phyloP scores from a whole-genome alignment of 2,113 vertebrate genomes.

The Zosterops borbonicus region DNA sequence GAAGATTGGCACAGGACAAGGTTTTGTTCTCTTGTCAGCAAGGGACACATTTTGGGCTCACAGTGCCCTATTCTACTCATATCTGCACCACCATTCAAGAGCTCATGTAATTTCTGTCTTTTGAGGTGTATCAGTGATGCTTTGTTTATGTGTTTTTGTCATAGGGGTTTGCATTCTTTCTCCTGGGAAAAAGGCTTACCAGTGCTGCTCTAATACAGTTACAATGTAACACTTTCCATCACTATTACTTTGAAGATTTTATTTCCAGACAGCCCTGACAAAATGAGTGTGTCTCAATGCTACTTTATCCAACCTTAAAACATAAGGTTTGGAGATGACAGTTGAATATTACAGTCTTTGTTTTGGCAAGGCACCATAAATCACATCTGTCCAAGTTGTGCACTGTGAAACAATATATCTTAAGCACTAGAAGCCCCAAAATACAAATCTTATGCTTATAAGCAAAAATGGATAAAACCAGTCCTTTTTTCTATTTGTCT shows the following conservation, averaged over 20 bases:
- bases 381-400: not conserved
- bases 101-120: not conserved
- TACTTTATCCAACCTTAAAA: not conserved
- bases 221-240: not conserved
- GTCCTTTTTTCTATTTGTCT: not conserved
- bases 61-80: not conserved
- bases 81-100: not conserved
- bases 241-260: not conserved
- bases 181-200: not conserved
- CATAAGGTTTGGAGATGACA: not conserved
- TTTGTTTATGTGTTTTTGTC: not conserved
- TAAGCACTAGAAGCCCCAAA: not conserved
- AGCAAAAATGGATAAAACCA: not conserved
- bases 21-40: not conserved
- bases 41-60: not conserved
- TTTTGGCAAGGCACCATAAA: not conserved
- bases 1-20: not conserved
- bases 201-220: not conserved
- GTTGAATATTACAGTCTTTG: not conserved
- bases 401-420: not conserved
- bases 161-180: not conserved
- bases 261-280: not conserved
- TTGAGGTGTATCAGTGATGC: not conserved
- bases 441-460: not conserved
- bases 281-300: not conserved